These are phyloP conservation scores for Drosophila mimetica DNA, from an alignment of 2,888 invertebrate genomes.

Conservation along the genomic window DNA sequence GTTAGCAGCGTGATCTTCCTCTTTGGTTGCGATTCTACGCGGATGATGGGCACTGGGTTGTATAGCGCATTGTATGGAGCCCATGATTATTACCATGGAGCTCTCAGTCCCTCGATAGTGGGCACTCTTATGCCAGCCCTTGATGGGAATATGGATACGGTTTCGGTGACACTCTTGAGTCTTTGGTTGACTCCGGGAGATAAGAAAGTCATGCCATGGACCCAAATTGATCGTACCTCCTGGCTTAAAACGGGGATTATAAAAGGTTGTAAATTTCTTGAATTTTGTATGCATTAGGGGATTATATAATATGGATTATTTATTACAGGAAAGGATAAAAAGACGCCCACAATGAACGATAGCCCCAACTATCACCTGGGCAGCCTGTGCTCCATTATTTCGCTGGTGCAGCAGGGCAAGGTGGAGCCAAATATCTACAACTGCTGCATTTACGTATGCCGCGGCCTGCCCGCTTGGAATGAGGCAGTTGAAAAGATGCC, in stretches of 20 bases:
- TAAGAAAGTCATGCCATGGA: constrained; percentile 84
- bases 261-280: constrained; percentile 60
- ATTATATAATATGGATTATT: neutral
- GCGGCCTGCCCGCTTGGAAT: constrained; percentile 81
- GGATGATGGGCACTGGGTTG: constrained; percentile 83
- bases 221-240: constrained; percentile 82
- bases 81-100: constrained; percentile 85
- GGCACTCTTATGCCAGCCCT: constrained; percentile 86
- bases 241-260: constrained; percentile 84
- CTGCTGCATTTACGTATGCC: constrained; percentile 76
- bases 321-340: constrained; percentile 20
- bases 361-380: constrained; percentile 67
- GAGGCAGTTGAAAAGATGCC: constrained; percentile 68
- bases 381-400: constrained; percentile 71
- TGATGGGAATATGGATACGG: constrained; percentile 85
- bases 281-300: neutral
- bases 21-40: constrained; percentile 88
- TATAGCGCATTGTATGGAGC: constrained; percentile 85
- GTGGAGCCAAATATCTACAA: constrained; percentile 74
- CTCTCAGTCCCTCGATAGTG: constrained; percentile 85
- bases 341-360: constrained; percentile 24
- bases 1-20: constrained; percentile 87
- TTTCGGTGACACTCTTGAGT: constrained; percentile 85
- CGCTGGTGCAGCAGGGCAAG: constrained; percentile 71
- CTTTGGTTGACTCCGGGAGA: constrained; percentile 84